Conservation (phyloP, 2,888 invertebrate genomes). For the Mythimna ferrago region DNA sequence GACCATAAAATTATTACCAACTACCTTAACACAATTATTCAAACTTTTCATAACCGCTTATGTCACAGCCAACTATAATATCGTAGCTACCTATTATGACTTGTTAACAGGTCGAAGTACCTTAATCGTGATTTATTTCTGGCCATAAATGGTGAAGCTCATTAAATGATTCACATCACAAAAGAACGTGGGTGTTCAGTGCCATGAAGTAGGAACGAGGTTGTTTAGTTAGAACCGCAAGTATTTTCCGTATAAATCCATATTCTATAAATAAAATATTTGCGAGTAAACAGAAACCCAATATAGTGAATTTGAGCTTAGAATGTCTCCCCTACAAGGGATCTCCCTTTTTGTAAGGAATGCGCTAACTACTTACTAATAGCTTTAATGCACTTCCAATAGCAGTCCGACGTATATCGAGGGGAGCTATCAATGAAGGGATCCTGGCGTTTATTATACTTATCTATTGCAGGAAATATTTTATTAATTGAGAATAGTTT, state of each 20-base stretch:
- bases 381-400: constrained; percentile 85
- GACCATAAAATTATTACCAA: constrained; percentile 25
- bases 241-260: constrained; percentile 27
- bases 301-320: constrained; percentile 49
- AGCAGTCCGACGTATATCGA: constrained; percentile 73
- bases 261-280: constrained; percentile 22
- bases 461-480: constrained; percentile 22
- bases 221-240: constrained; percentile 45
- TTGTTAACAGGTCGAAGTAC: constrained; percentile 58
- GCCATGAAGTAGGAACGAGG: constrained; percentile 62
- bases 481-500: constrained; percentile 18
- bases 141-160: constrained; percentile 70
- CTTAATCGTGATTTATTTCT: constrained; percentile 71
- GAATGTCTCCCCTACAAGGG: constrained; percentile 34
- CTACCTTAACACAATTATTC: constrained; percentile 26
- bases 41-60: constrained; percentile 40
- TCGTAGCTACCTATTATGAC: constrained; percentile 40
- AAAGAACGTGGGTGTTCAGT: constrained; percentile 72
- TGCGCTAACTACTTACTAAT: constrained; percentile 84
- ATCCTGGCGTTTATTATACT: constrained; percentile 33
- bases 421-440: constrained; percentile 66
- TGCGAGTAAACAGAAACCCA: constrained; percentile 43
- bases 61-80: constrained; percentile 47
- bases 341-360: constrained; percentile 64
- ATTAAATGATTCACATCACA: constrained; percentile 71